A percentile compares a stretch with the other conserved stretches of the same genome.
Conservation (phyloP, 2,113 vertebrate species). For the Macroglossus sobrinus region DNA sequence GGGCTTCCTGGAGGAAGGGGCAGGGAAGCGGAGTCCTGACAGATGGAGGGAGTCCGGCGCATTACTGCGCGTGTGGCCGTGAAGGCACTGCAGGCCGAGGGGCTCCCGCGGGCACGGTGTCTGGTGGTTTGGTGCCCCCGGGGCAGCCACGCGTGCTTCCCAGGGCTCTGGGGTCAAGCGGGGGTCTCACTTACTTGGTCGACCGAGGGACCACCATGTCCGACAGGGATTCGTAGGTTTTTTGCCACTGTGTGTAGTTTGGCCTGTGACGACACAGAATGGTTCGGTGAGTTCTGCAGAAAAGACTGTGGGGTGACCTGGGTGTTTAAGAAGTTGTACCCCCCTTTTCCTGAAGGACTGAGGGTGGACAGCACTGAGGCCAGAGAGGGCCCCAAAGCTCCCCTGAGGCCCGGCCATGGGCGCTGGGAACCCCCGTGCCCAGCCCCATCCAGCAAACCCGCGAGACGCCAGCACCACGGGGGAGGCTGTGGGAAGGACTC, state of each 20-base stretch:
- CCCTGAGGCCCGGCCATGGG: background rate
- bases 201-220: constrained; percentile 97
- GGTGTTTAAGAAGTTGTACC: background rate
- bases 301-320: no score
- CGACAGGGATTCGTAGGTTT: constrained; percentile 93
- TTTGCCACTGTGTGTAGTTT: constrained; percentile 89
- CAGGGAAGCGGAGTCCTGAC: background rate
- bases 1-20: background rate
- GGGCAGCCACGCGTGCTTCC: background rate
- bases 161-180: background rate
- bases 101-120: no score
- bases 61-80: rapidly evolving
- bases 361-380: background rate
- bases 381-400: no score
- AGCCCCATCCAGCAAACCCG: background rate
- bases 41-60: background rate
- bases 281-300: background rate
- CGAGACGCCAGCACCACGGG: background rate
- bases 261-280: constrained; percentile 79
- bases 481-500: no score
- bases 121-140: background rate
- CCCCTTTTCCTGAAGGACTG: background rate
- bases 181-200: constrained; percentile 88
- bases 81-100: background rate
- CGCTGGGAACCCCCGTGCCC: rapidly evolving